Conservation (phyloP, 2,797 vertebrate genomes). For the Apogon talboti region DNA sequence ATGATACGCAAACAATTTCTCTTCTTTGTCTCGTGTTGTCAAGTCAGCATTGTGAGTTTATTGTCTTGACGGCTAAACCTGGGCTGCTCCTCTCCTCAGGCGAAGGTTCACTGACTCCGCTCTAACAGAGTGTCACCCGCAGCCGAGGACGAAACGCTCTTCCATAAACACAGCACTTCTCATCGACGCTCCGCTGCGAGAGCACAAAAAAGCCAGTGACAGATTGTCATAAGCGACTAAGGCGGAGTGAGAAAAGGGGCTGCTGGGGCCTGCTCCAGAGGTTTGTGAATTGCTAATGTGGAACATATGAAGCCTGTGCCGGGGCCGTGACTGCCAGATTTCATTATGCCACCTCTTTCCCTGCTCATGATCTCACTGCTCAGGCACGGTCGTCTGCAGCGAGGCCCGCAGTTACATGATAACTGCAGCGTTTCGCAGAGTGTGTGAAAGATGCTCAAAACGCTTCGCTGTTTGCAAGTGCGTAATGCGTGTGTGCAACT, state of each 20-base stretch:
- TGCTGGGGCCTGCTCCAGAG: slow-evolving; percentile 69
- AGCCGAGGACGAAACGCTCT: slow-evolving; percentile 56
- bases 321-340: slow-evolving; percentile 82
- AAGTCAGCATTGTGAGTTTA: slow-evolving; percentile 68
- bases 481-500: slow-evolving; percentile 14
- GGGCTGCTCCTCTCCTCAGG: slow-evolving; percentile 52
- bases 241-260: slow-evolving; percentile 66
- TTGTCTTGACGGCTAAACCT: slow-evolving; percentile 62
- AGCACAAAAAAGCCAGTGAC: slow-evolving; percentile 79
- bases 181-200: slow-evolving; percentile 59
- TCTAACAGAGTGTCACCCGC: slow-evolving; percentile 62
- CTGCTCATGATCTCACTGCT: slow-evolving; percentile 86
- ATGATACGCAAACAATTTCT: slow-evolving; percentile 65
- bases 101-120: slow-evolving; percentile 68
- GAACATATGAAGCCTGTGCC: slow-evolving; percentile 86
- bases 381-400: slow-evolving; percentile 83
- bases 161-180: slow-evolving; percentile 66
- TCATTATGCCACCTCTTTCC: slow-evolving; percentile 85
- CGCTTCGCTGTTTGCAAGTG: slow-evolving; percentile 29
- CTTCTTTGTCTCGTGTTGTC: slow-evolving; percentile 66
- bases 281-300: slow-evolving; percentile 83
- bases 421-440: slow-evolving; percentile 43
- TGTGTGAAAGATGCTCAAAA: slow-evolving; percentile 40
- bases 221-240: slow-evolving; percentile 79
- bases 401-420: slow-evolving; percentile 38